Percentiles rank a stretch among this genome's conserved stretches.
phyloP scores from a whole-genome alignment of 2,113 vertebrate species.

The Vulpes ferrilata region DNA sequence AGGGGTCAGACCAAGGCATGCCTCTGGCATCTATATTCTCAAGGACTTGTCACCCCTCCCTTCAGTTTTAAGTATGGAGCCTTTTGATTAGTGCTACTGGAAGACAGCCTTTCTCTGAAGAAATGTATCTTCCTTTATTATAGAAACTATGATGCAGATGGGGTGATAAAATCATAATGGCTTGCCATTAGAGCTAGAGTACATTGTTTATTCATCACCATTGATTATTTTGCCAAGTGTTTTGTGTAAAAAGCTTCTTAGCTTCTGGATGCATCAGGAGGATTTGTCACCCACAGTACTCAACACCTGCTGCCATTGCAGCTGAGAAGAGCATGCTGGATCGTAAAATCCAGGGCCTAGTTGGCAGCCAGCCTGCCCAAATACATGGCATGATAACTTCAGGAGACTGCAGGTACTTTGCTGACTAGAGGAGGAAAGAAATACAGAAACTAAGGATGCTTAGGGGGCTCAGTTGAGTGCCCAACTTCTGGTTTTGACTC shows the following conservation, averaged over 20 bases:
- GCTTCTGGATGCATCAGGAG: background rate
- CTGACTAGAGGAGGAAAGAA: background rate
- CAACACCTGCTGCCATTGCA: background rate
- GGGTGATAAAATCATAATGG: background rate
- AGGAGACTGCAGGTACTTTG: background rate
- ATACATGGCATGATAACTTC: background rate
- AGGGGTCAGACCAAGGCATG: background rate
- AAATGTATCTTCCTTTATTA: slow-evolving; percentile 2
- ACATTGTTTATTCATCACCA: slow-evolving; percentile 57
- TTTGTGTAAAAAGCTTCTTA: slow-evolving; percentile 49
- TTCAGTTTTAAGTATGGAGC: background rate
- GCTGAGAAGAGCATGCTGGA: background rate
- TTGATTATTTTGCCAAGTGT: slow-evolving; percentile 56
- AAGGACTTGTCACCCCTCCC: background rate
- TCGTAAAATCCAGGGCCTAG: background rate
- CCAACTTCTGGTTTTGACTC: background rate
- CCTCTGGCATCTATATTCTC: background rate
- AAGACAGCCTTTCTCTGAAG: background rate
- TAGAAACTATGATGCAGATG: background rate
- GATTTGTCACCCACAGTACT: background rate
- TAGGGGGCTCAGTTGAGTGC: background rate
- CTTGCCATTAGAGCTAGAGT: background rate
- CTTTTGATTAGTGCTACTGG: background rate
- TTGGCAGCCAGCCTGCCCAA: background rate
- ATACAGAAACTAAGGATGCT: background rate